Evolutionary conservation across 2,888 invertebrate genomes (phyloP), one percentile per base, ranked within the genome.

Genomic region (Prosopocoilus inquinatus): DNA sequence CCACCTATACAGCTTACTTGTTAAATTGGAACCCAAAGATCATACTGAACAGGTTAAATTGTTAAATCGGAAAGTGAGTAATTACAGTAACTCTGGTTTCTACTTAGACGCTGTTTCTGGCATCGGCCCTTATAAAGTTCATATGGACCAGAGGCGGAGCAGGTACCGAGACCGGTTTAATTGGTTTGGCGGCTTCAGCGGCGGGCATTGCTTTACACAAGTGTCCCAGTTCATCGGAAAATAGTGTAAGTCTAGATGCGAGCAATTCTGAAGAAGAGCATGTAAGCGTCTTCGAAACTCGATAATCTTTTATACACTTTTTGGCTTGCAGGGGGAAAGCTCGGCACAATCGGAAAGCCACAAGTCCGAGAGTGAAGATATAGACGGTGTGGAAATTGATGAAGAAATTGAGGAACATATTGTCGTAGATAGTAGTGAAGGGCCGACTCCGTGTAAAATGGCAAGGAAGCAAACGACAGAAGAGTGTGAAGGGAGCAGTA

Each of bases 91-190:
- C 7, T 28, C 20, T 28, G 20, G 13, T 11, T 53, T 2, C 28
- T 16, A n/a, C 12, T 28, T 72, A 92, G 86, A 96, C 94, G 65
- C 81, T 96, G 60, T 93, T 91, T 75, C 82, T 96, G 61, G 91
- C 94, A 2, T 94, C 94, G 2, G 92, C 94, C 1, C 78, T 96
- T 58, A 91, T 91, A 64, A 94, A 95, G 70, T 89, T 93, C 66
- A 88, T 96, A 75, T 96, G 95, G 95, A 89, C 91, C 1, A 87
- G 91, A 16, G 88, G 86, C 43, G 80, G 78, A 48, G 66, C 71
- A 7, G 79, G 73, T 64, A 75, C 69, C 62, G 80, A 68, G 68
- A 69, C 75, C 7, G 75, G 76, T 36, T 63, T 77, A 32, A 76
- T 77, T 13, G 75, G 76, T 53, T 69, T 76, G 35, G 75, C 76